Percentiles rank a stretch among this genome's conserved stretches.
These are phyloP conservation scores for Gopherus flavomarginatus DNA, from an alignment of 2,113 vertebrate species.

Conservation along the genomic window DNA sequence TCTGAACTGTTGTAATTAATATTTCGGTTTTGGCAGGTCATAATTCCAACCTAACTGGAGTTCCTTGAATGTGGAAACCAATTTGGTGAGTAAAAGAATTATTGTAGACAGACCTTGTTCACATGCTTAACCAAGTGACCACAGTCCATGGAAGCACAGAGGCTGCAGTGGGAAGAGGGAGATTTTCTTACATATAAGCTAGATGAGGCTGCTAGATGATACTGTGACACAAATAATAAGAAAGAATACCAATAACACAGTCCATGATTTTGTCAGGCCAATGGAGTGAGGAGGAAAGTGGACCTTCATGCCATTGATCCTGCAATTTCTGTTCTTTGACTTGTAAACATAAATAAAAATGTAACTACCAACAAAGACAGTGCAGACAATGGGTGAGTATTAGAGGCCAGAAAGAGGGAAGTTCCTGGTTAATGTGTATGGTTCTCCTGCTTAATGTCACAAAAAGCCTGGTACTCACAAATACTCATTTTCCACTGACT, in stretches of 20 bases:
- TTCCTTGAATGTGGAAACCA: background rate
- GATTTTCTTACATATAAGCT: background rate
- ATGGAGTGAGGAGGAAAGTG: background rate
- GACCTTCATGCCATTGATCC: background rate
- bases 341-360: background rate
- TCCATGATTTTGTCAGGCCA: background rate
- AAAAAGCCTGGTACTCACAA: background rate
- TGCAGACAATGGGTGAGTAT: background rate
- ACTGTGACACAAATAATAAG: background rate
- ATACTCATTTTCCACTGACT: background rate
- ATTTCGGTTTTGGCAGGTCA: background rate
- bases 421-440: background rate
- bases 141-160: background rate
- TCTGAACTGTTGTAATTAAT: background rate
- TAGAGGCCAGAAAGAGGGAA: background rate
- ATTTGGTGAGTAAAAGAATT: background rate
- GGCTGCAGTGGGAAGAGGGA: background rate
- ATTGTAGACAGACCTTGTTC: background rate
- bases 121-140: background rate
- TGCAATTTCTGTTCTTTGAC: background rate
- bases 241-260: background rate
- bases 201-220: background rate
- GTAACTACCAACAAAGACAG: background rate
- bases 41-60: background rate
- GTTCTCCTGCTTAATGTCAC: background rate